Base-by-base conservation (phyloP, 2,797 vertebrate species). In the Acipenser ruthenus region DNA sequence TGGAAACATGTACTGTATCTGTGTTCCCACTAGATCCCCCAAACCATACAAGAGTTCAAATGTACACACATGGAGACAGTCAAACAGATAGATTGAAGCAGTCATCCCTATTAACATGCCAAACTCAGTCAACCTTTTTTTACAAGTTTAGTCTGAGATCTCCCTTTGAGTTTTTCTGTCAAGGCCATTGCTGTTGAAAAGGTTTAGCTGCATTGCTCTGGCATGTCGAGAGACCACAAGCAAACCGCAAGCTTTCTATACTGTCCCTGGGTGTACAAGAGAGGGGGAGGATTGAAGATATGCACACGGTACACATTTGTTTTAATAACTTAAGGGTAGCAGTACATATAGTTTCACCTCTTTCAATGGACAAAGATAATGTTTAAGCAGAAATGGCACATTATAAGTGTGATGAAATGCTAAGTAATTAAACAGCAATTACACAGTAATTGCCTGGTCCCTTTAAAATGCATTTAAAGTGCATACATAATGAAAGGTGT, bases 81-180 rank as follows among this genome's bases (percentile, higher is more conserved):
- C 23, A 37, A 37, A 37, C 23, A 37, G 23, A 37, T 4, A 18
- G 15, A 18, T 18, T 18, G 23, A 3, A 37, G 23, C 23, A 37
- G 23, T 37, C 23, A 4, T 37, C 23, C 23, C 23, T 37, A 37
- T 37, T 37, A 37, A 37, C 23, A 37, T 37, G 23, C 23, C 23
- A 37, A 37, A 37, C 23, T 37, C 23, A 37, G 23, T 37, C 23
- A 37, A 37, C 23, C 51, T 53, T 53, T 8, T 53, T 8, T 11
- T n/a, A 58, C 50, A 61, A 63, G 50, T 6, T 11, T 15, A 18
- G 50, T 62, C 7, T 65, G 56, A 50, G 75, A 73, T 75, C 75
- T 72, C 72, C 77, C 74, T 70, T 71, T 72, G 79, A 81, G 82
- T 77, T 73, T 50, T 74, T 76, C 79, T 83, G 82, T 85, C 82